A percentile compares a stretch with the other conserved stretches of the same genome.
phyloP scores from a whole-genome alignment of 2,797 vertebrate genomes.

The Coilia nasus region DNA sequence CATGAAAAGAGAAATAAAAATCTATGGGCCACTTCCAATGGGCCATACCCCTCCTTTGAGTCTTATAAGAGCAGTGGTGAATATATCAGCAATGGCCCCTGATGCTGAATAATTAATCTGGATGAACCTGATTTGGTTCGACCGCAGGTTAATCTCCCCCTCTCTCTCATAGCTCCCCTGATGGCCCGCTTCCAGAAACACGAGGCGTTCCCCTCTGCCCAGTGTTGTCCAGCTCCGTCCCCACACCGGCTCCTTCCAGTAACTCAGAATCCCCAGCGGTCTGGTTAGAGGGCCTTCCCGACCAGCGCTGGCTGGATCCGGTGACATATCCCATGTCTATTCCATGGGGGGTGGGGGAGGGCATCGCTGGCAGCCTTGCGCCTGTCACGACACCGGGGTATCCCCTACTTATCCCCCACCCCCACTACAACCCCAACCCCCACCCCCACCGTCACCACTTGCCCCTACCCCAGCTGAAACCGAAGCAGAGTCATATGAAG shows the following conservation, averaged over 20 bases:
- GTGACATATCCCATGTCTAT: constrained; percentile 56
- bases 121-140: constrained; percentile 70
- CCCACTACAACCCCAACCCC: not conserved
- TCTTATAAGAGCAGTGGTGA: not conserved
- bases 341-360: constrained; percentile 40
- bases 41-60: not conserved
- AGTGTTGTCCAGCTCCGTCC: constrained; percentile 25
- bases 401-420: not conserved
- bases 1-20: too few species aligned
- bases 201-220: constrained; percentile 12
- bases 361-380: constrained; percentile 47
- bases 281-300: constrained; percentile 36
- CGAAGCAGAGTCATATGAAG: constrained; percentile 22
- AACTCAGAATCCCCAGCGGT: constrained; percentile 64
- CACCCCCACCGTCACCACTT: not conserved
- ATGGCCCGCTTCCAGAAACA: constrained; percentile 59
- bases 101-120: constrained; percentile 74
- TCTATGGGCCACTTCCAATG: not conserved
- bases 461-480: not conserved
- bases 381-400: constrained; percentile 18
- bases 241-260: constrained; percentile 55
- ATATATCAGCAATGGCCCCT: constrained; percentile 35
- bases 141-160: constrained; percentile 73
- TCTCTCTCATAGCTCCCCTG: constrained; percentile 70
- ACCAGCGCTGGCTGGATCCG: constrained; percentile 43